Base-by-base conservation (phyloP, 1,140 invertebrate species). In the Dendrolimus punctatus region DNA sequence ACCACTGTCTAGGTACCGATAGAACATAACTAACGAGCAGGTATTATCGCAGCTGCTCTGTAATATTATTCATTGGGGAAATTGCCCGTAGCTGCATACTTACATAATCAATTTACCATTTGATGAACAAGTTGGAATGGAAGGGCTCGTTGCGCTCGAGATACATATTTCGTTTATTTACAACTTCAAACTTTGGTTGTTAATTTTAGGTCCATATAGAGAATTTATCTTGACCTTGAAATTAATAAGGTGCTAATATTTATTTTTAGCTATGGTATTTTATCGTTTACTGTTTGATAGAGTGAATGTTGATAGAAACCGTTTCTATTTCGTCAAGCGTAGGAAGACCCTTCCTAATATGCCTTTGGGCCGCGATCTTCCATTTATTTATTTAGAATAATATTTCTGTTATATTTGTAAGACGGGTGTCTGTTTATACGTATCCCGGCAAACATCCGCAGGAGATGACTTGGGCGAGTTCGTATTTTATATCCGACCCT, bases 391-490 rank as follows among this genome's bases (percentile, higher is more conserved):
- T 42, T 51, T 51, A n/a, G 23, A 37, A 45, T 43, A 51, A 51
- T 49, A 51, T 51, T 51, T 23, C 36, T 38, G 44, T 36, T 23
- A 5, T 36, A 44, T 45, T 8, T 43, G 38, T 51, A 43, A 39
- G 46, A 38, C 50, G 44, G 9, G 23, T 45, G 50, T 50, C 60
- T 64, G 55, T 58, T 55, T 64, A 57, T 59, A 46, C 46, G 58
- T 53, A 43, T 37, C 49, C 54, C 56, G 39, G 56, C 57, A 64
- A 66, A 69, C 64, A 68, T 71, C 64, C 68, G 62, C 55, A 68
- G 55, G 68, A 69, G 64, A 73, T 71, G 64, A 66, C 58, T 69
- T 67, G 53, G 65, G 64, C 54, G 61, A 68, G 53, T 64, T 63
- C 62, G 62, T 60, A 60, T 76, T 73, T 76, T 71, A 73, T 63